Conservation (phyloP, 2,113 vertebrate genomes). For the Zingel zingel region DNA sequence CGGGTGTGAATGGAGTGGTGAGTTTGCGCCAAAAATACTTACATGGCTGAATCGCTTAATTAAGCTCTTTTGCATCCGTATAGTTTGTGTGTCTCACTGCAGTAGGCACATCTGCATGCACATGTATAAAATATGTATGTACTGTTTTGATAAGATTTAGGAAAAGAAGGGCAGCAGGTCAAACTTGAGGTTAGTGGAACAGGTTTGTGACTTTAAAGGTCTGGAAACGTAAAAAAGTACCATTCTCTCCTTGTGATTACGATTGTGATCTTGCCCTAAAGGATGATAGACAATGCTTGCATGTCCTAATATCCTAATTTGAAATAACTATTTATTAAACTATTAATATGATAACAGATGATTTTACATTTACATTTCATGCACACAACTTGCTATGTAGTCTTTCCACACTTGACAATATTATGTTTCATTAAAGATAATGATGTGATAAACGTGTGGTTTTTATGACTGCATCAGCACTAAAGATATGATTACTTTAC, state of each 20-base stretch:
- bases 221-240: background rate
- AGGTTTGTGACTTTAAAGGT: background rate
- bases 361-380: background rate
- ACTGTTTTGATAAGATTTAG: constrained; percentile 14
- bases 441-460: background rate
- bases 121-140: background rate
- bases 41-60: constrained; percentile 36
- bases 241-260: background rate
- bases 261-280: background rate
- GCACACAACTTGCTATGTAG: too few relatives aligned
- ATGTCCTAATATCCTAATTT: background rate
- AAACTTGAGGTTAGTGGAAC: background rate
- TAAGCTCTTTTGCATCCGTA: constrained; percentile 40
- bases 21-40: constrained; percentile 72
- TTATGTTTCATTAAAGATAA: background rate
- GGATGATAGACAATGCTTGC: background rate
- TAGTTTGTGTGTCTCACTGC: constrained; percentile 26
- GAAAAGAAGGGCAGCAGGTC: background rate
- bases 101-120: constrained; percentile 4
- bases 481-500: background rate
- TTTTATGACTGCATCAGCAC: background rate
- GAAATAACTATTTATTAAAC: background rate
- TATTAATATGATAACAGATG: background rate
- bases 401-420: background rate
- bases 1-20: constrained; percentile 34